Conservation (phyloP, 2,888 invertebrate genomes). For the Caenorhabditis uteleia region DNA sequence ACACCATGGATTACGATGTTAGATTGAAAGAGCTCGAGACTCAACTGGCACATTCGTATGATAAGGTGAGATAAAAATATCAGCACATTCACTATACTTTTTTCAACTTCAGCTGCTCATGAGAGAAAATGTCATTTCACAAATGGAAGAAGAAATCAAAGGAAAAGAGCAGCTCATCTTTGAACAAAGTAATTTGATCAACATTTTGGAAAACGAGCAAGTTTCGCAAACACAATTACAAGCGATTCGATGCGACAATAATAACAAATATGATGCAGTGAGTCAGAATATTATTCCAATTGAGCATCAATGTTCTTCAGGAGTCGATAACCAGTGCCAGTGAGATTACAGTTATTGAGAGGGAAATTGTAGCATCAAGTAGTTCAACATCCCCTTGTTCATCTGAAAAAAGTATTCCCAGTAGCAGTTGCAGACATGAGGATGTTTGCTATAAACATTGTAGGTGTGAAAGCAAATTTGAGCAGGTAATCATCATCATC, state of each 20-base stretch:
- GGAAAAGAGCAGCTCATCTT: slow-evolving; percentile 47
- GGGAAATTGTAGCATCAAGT: slow-evolving; percentile 42
- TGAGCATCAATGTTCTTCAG: slow-evolving; percentile 18
- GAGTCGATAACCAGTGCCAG: slow-evolving; percentile 45
- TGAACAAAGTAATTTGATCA: slow-evolving; percentile 49
- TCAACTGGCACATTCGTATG: slow-evolving; percentile 33
- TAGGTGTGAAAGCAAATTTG: slow-evolving; percentile 20
- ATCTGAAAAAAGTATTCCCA: slow-evolving; percentile 20
- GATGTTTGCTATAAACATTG: slow-evolving; percentile 29
- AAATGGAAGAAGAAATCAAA: slow-evolving; percentile 49
- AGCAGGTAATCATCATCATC: slow-evolving; percentile 1
- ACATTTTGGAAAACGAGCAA: slow-evolving; percentile 45
- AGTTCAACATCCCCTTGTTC: slow-evolving; percentile 45
- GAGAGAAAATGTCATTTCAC: slow-evolving; percentile 48
- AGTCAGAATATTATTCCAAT: slow-evolving; percentile 3
- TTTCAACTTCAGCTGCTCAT: slow-evolving; percentile 28
- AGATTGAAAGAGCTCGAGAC: slow-evolving; percentile 32
- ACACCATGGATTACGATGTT: slow-evolving; percentile 18
- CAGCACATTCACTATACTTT: not conserved
- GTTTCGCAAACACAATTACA: slow-evolving; percentile 29
- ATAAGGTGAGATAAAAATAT: slow-evolving; percentile 37
- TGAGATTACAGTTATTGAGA: slow-evolving; percentile 48
- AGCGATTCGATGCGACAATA: slow-evolving; percentile 38
- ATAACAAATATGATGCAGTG: slow-evolving; percentile 49
- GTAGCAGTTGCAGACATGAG: not conserved